These are phyloP conservation scores for Acanthosepion lycidas DNA, from an alignment of 2,888 invertebrate genomes.

Conservation along the genomic window DNA sequence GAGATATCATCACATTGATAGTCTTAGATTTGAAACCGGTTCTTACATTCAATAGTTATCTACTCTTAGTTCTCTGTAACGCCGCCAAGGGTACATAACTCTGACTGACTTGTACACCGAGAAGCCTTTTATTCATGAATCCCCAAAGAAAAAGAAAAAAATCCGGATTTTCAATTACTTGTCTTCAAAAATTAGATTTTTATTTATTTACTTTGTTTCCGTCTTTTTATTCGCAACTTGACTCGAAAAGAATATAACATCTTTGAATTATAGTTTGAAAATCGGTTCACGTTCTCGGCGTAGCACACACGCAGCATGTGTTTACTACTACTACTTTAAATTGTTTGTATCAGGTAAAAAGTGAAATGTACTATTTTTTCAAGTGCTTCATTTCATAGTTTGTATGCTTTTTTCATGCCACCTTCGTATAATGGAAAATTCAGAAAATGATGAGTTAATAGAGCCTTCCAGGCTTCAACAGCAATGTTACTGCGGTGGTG, in stretches of 20 bases:
- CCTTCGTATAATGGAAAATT: neutral
- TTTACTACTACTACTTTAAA: too few species aligned
- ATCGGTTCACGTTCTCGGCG: neutral
- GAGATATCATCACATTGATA: too few species aligned
- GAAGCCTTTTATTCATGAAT: neutral
- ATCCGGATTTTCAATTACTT: neutral
- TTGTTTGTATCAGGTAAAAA: neutral
- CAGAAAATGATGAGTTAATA: neutral
- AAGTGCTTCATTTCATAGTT: neutral
- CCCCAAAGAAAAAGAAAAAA: neutral
- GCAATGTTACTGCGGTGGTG: conserved; percentile 34
- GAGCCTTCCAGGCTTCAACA: neutral
- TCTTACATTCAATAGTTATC: neutral
- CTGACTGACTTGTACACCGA: neutral
- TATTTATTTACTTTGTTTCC: neutral
- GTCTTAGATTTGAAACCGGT: too few species aligned
- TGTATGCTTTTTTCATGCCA: neutral
- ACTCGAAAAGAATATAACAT: neutral
- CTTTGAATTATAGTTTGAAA: neutral
- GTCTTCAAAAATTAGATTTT: neutral
- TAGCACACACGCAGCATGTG: neutral
- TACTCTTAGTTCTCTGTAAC: neutral
- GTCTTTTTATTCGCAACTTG: neutral
- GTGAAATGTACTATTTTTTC: neutral
- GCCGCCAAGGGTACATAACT: neutral